These are phyloP conservation scores for Trypoxylus dichotomus DNA, from an alignment of 1,140 invertebrate species.

Conservation along the genomic window DNA sequence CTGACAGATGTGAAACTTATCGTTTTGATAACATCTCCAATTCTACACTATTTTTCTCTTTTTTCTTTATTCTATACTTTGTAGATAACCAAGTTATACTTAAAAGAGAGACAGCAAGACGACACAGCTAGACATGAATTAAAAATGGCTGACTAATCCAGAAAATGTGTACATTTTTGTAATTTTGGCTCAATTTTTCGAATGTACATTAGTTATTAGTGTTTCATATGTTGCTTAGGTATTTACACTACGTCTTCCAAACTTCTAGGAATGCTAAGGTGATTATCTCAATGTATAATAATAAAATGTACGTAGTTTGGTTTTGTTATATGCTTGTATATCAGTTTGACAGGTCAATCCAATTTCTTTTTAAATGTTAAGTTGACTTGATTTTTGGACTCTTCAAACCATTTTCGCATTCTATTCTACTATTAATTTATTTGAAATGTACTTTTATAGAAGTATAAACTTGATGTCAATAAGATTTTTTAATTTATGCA, in stretches of 20 bases:
- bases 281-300: constrained; percentile 4
- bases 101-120: constrained; percentile 14
- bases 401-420: neutral
- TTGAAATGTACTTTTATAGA: neutral
- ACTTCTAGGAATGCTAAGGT: constrained; percentile 25
- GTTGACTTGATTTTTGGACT: neutral
- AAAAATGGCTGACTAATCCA: constrained; percentile 16
- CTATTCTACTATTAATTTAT: neutral
- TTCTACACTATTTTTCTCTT: too few species aligned
- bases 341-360: constrained; percentile 19
- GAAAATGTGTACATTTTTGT: constrained; percentile 23
- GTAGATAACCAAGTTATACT: neutral
- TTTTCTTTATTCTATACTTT: too few species aligned
- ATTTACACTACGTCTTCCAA: constrained; percentile 27
- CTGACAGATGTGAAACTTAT: too few species aligned
- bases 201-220: constrained; percentile 25
- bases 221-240: constrained; percentile 1
- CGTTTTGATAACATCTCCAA: too few species aligned
- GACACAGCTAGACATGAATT: constrained; percentile 3
- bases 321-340: constrained; percentile 12
- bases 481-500: neutral
- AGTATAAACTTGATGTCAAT: neutral
- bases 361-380: constrained; percentile 22
- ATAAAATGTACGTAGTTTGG: constrained; percentile 2
- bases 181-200: constrained; percentile 26